Evolutionary conservation across 2,797 vertebrate genomes (phyloP), one percentile per base, ranked within the genome.

Genomic region (Tapera naevia): DNA sequence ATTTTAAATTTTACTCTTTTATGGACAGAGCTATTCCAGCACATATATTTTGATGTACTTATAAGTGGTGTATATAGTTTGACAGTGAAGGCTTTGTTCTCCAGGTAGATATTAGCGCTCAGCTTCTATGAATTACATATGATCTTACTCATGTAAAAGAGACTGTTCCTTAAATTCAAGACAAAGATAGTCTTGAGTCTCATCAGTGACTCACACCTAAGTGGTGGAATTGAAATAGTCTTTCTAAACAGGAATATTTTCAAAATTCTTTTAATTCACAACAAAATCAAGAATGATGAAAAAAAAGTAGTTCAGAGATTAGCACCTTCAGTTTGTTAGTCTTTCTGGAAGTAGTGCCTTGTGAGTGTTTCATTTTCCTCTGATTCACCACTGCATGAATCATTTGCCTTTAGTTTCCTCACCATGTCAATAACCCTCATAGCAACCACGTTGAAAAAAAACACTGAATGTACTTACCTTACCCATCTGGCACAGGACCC

Each of bases 341-440:
- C 16, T 54, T 89, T 91, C 28, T 71, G 33, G 28, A 89, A 79
- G 10, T 17, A 70, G 35, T 53, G 25, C 65, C 11, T 64, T 56
- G 7, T 32, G 22, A 60, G 11, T 74, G 43, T 62, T 94, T 73
- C 66, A 6, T 86, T 93, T 86, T 73, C 35, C 28, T 82, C 46
- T 73, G 56, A n/a, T 92, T 91, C 74, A 53, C 32, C 35, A 37
- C 25, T 37, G 41, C 13, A 24, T 75, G 64, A 88, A 91, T 92
- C 75, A 74, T 71, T 89, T 92, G 62, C 61, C 45, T 65, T 54
- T 69, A 39, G 46, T 69, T 94, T 86, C 35, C 60, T 79, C 80
- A 45, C 64, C 17, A 8, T 76, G 64, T 90, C 79, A 76, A 46
- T 72, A 75, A 75, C 39, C 33, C 88, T 75, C 5, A 0, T 61